These are phyloP conservation scores for Semaprochilodus insignis DNA, from an alignment of 2,797 vertebrate genomes.

Conservation along the genomic window DNA sequence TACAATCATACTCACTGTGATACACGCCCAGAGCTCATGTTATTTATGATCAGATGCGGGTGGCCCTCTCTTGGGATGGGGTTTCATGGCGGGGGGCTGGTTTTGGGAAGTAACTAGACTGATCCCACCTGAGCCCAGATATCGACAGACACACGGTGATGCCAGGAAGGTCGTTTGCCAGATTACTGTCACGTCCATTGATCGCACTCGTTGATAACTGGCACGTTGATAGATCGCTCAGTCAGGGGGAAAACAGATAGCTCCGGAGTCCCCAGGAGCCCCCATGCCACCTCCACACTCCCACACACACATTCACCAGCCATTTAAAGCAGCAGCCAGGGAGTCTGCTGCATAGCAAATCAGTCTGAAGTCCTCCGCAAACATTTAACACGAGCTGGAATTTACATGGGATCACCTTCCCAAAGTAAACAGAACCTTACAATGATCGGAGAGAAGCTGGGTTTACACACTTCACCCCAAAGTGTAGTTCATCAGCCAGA, in stretches of 20 bases:
- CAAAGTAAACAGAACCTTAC: not conserved
- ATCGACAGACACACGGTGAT: slow-evolving; percentile 46
- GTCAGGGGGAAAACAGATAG: slow-evolving; percentile 55
- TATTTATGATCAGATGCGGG: slow-evolving; percentile 5
- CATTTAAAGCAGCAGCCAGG: not conserved
- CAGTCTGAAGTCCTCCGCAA: slow-evolving; percentile 14
- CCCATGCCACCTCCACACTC: not conserved
- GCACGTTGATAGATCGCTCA: slow-evolving; percentile 55
- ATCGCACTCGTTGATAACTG: slow-evolving; percentile 58
- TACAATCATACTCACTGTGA: too few relatives aligned
- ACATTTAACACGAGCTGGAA: not conserved
- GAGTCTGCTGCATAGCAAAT: slow-evolving; percentile 13
- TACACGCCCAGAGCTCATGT: too few relatives aligned
- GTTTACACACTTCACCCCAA: too few relatives aligned
- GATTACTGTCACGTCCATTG: slow-evolving; percentile 62
- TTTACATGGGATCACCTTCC: not conserved
- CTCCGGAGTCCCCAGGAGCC: slow-evolving; percentile 7
- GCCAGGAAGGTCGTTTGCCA: slow-evolving; percentile 63
- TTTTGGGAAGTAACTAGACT: slow-evolving; percentile 55
- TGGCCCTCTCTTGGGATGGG: slow-evolving; percentile 8
- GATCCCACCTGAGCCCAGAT: slow-evolving; percentile 38
- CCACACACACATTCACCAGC: not conserved
- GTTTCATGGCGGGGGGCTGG: slow-evolving; percentile 5
- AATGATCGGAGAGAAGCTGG: not conserved
- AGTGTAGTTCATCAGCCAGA: too few relatives aligned